phyloP scores from a whole-genome alignment of 2,888 invertebrate genomes.

The Thysanoteuthis rhombus region DNA sequence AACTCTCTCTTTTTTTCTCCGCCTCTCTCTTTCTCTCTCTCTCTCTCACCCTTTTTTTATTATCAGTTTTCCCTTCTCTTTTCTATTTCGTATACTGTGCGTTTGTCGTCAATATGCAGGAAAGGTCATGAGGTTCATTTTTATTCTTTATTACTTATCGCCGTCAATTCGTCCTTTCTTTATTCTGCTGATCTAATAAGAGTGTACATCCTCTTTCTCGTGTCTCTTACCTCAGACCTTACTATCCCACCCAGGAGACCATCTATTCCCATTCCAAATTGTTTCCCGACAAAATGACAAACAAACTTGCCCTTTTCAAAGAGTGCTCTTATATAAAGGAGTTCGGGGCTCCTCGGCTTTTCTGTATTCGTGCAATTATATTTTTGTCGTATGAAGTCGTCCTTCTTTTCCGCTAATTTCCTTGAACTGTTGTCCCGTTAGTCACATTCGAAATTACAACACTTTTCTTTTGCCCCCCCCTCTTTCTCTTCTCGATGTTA shows the following conservation, averaged over 20 bases:
- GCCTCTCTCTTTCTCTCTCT: no score
- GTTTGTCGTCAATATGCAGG: no score
- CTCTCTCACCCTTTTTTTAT: no score
- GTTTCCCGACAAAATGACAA: not conserved
- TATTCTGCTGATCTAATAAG: no score
- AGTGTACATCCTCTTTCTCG: no score
- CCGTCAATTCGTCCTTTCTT: no score
- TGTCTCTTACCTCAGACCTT: not conserved
- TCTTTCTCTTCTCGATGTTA: no score
- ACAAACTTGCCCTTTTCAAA: not conserved
- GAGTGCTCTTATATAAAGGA: not conserved
- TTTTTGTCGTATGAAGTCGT: not conserved
- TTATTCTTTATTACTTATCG: no score
- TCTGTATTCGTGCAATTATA: not conserved
- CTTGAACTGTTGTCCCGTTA: not conserved
- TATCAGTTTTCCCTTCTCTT: no score
- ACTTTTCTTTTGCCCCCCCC: not conserved
- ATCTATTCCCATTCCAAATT: not conserved
- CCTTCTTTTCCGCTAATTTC: not conserved
- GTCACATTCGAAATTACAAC: not conserved
- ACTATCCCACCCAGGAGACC: not conserved
- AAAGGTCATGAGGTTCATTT: no score
- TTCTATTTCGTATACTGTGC: no score
- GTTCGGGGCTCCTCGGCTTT: not conserved
- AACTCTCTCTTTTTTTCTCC: no score